Evolutionary conservation across 1,140 invertebrate species (phyloP).

Genomic region (Cepaea nemoralis): DNA sequence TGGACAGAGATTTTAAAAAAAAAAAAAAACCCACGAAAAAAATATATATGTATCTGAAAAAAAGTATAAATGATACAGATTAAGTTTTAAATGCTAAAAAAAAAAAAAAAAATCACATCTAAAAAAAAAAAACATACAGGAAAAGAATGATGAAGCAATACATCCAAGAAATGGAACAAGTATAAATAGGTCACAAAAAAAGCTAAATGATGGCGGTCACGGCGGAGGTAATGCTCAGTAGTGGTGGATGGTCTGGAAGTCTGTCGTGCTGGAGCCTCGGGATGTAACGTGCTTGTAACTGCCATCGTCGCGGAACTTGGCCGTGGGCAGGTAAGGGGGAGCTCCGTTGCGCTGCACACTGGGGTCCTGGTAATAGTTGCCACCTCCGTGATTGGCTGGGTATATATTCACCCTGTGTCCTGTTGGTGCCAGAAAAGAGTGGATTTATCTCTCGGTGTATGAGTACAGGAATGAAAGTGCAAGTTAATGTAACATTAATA

Average conservation of each 20-base stretch:
- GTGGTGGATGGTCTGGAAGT: not conserved
- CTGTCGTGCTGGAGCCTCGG: conserved; percentile 20
- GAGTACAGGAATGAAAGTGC: too few relatives aligned
- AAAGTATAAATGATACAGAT: not conserved
- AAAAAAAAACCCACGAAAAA: not conserved
- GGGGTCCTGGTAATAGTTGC: conserved; percentile 33
- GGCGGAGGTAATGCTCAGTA: conserved; percentile 13
- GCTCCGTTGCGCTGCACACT: not conserved
- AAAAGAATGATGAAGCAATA: not conserved
- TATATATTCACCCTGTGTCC: conserved; percentile 41
- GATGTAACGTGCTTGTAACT: conserved; percentile 13
- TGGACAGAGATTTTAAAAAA: not conserved
- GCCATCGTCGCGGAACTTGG: not conserved
- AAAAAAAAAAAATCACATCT: not conserved
- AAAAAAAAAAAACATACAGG: not conserved
- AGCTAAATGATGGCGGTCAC: conserved; percentile 22
- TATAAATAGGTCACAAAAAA: not conserved
- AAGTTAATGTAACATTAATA: too few relatives aligned
- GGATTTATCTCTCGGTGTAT: too few relatives aligned
- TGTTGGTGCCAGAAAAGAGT: too few relatives aligned
- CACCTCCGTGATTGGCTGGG: conserved; percentile 27
- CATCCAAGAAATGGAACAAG: not conserved
- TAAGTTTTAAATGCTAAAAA: not conserved
- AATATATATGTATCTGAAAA: not conserved
- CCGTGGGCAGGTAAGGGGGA: not conserved